Conservation (phyloP, 2,797 vertebrate genomes). For the Adelosebastes latens region DNA sequence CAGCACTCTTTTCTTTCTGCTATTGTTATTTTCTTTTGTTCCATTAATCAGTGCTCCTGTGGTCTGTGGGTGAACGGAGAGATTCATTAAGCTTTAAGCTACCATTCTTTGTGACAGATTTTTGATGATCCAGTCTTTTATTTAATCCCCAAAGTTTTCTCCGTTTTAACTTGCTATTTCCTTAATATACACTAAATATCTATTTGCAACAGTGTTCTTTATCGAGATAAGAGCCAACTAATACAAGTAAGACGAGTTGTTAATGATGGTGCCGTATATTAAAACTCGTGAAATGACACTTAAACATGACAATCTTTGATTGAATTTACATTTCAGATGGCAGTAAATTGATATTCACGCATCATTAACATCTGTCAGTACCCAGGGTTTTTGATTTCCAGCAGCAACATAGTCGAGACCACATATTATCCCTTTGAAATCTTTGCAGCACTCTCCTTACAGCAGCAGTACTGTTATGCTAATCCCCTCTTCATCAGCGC, state of each 20-base stretch:
- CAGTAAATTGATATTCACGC: background rate
- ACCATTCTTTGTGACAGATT: background rate
- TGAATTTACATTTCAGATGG: background rate
- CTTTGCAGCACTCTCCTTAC: conserved; percentile 10
- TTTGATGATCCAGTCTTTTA: background rate
- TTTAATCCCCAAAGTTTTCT: background rate
- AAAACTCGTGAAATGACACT: background rate
- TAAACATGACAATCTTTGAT: background rate
- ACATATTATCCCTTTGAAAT: conserved; percentile 16
- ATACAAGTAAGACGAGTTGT: background rate
- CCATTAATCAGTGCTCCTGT: background rate
- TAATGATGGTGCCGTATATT: background rate
- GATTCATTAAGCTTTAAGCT: background rate
- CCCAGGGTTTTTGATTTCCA: conserved; percentile 7
- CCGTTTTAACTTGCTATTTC: background rate
- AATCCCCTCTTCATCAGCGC: conserved; percentile 45
- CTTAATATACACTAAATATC: background rate
- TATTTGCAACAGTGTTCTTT: background rate
- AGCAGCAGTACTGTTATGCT: conserved; percentile 39
- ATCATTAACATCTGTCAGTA: conserved; percentile 5
- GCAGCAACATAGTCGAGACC: background rate
- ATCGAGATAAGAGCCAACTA: background rate
- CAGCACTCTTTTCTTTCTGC: background rate
- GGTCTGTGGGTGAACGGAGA: background rate
- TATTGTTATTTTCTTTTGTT: background rate